Evolutionary conservation across 37 sponge, comb jelly and placozoan species (phyloP).

Genomic region (Crambe crambe): DNA sequence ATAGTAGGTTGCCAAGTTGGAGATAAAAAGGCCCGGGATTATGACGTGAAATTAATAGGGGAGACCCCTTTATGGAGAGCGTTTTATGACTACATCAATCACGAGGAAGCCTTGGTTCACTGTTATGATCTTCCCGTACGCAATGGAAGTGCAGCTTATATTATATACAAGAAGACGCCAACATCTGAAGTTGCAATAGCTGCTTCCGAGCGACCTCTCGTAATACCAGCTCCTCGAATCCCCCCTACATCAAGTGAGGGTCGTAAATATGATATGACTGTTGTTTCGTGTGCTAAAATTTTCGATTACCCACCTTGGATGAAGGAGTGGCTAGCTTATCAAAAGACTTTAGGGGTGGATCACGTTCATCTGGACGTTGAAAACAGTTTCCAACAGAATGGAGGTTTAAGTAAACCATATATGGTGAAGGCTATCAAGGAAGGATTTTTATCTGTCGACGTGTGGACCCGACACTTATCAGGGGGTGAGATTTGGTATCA

Average conservation of each 20-base stretch:
- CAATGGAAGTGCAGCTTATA: slow-evolving; percentile 13
- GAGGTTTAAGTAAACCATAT: not conserved
- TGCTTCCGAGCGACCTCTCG: slow-evolving; percentile 28
- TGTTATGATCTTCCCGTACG: slow-evolving; percentile 14
- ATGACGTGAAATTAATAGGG: slow-evolving; percentile 9
- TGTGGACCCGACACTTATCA: slow-evolving; percentile 2
- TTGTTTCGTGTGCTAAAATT: slow-evolving; percentile 19
- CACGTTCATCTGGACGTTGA: slow-evolving; percentile 29
- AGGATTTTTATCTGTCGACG: slow-evolving; percentile 20
- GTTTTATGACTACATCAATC: slow-evolving; percentile 13
- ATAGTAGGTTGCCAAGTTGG: slow-evolving; percentile 37
- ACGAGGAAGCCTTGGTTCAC: slow-evolving; percentile 21
- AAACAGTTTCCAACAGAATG: not conserved
- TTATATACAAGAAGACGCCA: not conserved
- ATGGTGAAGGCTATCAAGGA: slow-evolving; percentile 15
- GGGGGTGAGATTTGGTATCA: slow-evolving; percentile 19
- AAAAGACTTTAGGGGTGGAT: slow-evolving; percentile 18
- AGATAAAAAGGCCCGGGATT: not conserved
- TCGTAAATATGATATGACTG: not conserved
- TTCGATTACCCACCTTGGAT: slow-evolving; percentile 15
- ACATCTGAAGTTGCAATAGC: slow-evolving; percentile 10
- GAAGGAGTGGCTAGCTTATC: slow-evolving; percentile 23
- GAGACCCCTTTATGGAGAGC: slow-evolving; percentile 24
- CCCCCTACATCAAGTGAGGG: slow-evolving; percentile 4
- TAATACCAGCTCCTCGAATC: slow-evolving; percentile 9